phyloP scores from a whole-genome alignment of 2,113 vertebrate genomes.

The Rhabdomys dilectus region DNA sequence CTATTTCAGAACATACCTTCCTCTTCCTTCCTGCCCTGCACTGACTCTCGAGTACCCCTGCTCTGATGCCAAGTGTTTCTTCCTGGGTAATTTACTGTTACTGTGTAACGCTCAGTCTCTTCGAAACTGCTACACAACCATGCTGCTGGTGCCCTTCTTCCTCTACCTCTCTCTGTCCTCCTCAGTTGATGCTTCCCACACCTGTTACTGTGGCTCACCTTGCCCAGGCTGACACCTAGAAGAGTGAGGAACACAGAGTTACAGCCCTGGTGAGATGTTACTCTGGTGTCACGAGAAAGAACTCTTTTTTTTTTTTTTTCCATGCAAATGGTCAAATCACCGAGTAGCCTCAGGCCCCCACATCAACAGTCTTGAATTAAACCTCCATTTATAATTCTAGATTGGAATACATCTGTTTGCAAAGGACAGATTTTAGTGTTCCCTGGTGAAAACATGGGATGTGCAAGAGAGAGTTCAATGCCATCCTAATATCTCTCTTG shows the following conservation, averaged over 20 bases:
- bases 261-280: slow-evolving; percentile 67
- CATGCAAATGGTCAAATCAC: slow-evolving; percentile 56
- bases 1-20: slow-evolving; percentile 74
- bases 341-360: slow-evolving; percentile 60
- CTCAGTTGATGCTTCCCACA: slow-evolving; percentile 58
- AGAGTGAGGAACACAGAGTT: slow-evolving; percentile 64
- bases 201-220: slow-evolving; percentile 54
- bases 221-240: slow-evolving; percentile 7
- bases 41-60: slow-evolving; percentile 78
- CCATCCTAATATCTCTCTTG: slow-evolving; percentile 33
- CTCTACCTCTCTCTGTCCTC: slow-evolving; percentile 61
- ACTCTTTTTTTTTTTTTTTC: slow-evolving; percentile 22
- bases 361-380: slow-evolving; percentile 75
- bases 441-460: slow-evolving; percentile 57
- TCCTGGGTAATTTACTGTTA: slow-evolving; percentile 82
- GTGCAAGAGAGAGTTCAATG: slow-evolving; percentile 52
- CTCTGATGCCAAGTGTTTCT: slow-evolving; percentile 74
- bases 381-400: slow-evolving; percentile 66
- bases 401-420: slow-evolving; percentile 60
- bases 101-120: slow-evolving; percentile 77
- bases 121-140: slow-evolving; percentile 77
- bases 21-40: slow-evolving; percentile 67
- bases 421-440: slow-evolving; percentile 59
- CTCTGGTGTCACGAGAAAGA: slow-evolving; percentile 66
- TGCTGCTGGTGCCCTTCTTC: slow-evolving; percentile 68